Evolutionary conservation across 2,797 vertebrate species (phyloP).

Genomic region (Tokudaia muenninki): DNA sequence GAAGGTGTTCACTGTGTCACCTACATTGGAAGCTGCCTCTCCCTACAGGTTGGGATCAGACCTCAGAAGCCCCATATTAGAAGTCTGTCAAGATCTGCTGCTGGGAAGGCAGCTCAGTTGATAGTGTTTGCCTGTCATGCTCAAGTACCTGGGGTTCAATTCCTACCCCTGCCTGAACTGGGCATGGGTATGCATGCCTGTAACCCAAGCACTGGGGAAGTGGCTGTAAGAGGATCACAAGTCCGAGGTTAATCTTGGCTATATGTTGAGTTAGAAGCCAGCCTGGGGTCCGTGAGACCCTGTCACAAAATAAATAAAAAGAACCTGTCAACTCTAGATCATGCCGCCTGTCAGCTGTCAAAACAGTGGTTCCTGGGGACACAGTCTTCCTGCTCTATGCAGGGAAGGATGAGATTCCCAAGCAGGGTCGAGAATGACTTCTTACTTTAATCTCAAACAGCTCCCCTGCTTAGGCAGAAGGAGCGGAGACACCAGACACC

Average conservation of each 20-base stretch:
- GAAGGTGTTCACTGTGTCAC: background rate
- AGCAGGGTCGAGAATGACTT: background rate
- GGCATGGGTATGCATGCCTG: background rate
- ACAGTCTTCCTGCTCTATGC: background rate
- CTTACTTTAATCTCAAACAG: constrained; percentile 56
- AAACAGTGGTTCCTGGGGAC: background rate
- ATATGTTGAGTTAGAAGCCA: background rate
- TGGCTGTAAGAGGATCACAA: background rate
- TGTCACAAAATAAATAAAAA: background rate
- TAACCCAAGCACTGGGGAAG: background rate
- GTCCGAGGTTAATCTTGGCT: background rate
- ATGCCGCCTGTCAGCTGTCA: background rate
- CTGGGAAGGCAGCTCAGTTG: background rate
- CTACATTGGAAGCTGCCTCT: background rate
- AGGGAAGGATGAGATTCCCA: background rate
- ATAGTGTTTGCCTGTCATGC: background rate
- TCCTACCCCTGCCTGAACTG: background rate
- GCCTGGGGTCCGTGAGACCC: background rate
- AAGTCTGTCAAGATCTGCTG: background rate
- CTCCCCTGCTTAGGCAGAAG: background rate
- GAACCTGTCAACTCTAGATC: background rate
- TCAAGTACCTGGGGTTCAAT: background rate
- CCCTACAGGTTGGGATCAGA: background rate
- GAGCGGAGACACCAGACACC: fast-evolving
- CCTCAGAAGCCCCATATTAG: background rate